Base-by-base conservation (phyloP, 2,888 invertebrate species). In the Heliconius sara region DNA sequence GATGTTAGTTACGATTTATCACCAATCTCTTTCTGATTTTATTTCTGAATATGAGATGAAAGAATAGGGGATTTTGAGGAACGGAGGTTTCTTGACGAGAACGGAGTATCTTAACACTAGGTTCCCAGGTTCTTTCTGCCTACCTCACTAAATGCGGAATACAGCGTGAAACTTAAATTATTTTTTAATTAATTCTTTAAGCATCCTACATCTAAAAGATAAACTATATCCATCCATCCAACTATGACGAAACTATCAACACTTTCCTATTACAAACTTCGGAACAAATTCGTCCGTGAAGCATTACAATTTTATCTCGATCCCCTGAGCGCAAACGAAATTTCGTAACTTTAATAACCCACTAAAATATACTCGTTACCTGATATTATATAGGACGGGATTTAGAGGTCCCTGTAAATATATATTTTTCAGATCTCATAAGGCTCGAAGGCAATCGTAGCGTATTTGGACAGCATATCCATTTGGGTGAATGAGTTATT, bases 181-280 rank as follows among this genome's bases (percentile, higher is more conserved):
- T n/a, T 22, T n/a, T 27, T 16, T 65, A 13, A 16, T 13, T 27
- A 27, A 27, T 16, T 27, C 65, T 25, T n/a, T 16, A 52, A 65
- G 52, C 43, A 27, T 77, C 63, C 39, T 74, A 68, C 60, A 57
- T 67, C 34, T 52, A 27, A 47, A 57, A 73, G 60, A 77, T 77
- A 75, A 80, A 77, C 78, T 80, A 80, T 80, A 82, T 80, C 79
- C 79, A 80, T 82, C 60, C 22, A 80, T 82, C 60, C 25, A 83
- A 79, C 82, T 83, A 77, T 81, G 79, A 75, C 63, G 60, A 77
- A 84, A 84, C 79, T 82, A 82, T 81, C 63, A 72, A 80, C 68
- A 77, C 81, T 83, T 83, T 85, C 80, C 82, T 82, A 85, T 87
- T 86, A 86, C 83, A 81, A 84, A 85, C 80, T 88, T 87, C 76